These are phyloP conservation scores for Irena cyanogastra DNA, from an alignment of 2,113 vertebrate genomes.

Conservation along the genomic window DNA sequence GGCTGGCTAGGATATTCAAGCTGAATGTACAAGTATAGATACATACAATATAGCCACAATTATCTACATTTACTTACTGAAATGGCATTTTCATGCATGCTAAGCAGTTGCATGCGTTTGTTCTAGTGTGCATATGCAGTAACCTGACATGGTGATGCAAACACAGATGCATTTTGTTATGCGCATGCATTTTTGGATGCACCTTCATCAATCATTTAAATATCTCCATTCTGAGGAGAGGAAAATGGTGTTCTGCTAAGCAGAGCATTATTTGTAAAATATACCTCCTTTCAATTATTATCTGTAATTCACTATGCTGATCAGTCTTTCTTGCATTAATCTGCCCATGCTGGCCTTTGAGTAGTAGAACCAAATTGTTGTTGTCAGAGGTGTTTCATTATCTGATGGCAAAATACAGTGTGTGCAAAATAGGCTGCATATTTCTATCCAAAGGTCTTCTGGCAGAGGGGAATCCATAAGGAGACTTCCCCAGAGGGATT, in stretches of 20 bases:
- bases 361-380: slow-evolving; percentile 16
- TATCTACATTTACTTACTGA: slow-evolving; percentile 39
- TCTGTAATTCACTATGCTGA: neutral
- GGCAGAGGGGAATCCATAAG: slow-evolving; percentile 32
- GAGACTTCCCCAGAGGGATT: neutral
- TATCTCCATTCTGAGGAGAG: neutral
- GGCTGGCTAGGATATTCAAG: slow-evolving; percentile 57
- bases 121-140: slow-evolving; percentile 52
- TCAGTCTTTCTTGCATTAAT: slow-evolving; percentile 27
- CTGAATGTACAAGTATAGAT: slow-evolving; percentile 63
- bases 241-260: slow-evolving; percentile 7
- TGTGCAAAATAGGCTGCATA: slow-evolving; percentile 14
- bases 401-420: slow-evolving; percentile 7
- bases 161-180: slow-evolving; percentile 59
- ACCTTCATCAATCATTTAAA: slow-evolving; percentile 50
- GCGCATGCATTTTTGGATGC: slow-evolving; percentile 51
- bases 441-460: slow-evolving; percentile 56
- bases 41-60: slow-evolving; percentile 37
- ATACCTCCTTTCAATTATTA: neutral
- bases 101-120: slow-evolving; percentile 55
- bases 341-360: slow-evolving; percentile 50
- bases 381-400: slow-evolving; percentile 32
- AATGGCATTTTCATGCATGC: slow-evolving; percentile 55
- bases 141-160: slow-evolving; percentile 46
- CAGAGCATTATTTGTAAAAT: slow-evolving; percentile 28